Percentiles rank a stretch among this genome's conserved stretches.
These are phyloP conservation scores for Spea bombifrons DNA, from an alignment of 2,113 vertebrate species.

Conservation along the genomic window DNA sequence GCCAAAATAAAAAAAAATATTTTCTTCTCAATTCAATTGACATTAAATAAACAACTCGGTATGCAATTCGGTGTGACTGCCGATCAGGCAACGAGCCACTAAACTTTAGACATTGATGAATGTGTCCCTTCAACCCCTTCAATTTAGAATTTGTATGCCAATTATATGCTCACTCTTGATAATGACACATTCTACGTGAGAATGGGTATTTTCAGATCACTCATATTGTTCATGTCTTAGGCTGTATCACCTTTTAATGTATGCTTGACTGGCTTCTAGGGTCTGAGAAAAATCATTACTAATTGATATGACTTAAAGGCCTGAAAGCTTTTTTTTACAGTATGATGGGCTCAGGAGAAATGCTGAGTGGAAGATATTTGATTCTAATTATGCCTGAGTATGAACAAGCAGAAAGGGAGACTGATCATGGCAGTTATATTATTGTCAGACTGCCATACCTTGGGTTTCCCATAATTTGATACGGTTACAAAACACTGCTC, in stretches of 20 bases:
- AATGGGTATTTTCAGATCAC: conserved; percentile 56
- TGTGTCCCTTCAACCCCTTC: conserved; percentile 34
- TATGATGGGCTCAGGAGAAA: conserved; percentile 62
- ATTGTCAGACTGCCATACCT: conserved; percentile 61
- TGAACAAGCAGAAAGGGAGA: conserved; percentile 58
- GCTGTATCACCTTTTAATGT: conserved; percentile 63
- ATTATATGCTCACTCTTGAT: conserved; percentile 27
- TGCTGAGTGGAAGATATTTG: conserved; percentile 65
- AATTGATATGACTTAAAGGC: conserved; percentile 74
- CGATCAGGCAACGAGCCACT: conserved; percentile 17
- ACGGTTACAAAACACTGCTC: conserved; percentile 54
- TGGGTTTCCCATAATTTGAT: conserved; percentile 59
- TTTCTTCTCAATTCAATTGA: neutral
- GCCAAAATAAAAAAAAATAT: too few relatives aligned
- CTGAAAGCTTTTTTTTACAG: conserved; percentile 60
- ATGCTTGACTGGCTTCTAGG: conserved; percentile 58
- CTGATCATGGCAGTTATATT: conserved; percentile 62
- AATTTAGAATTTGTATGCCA: conserved; percentile 55
- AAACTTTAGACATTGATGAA: conserved; percentile 28
- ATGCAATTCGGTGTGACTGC: conserved; percentile 13
- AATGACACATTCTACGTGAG: conserved; percentile 52
- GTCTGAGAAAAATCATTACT: conserved; percentile 69
- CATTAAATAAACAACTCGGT: conserved; percentile 20
- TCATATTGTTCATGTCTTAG: conserved; percentile 56
- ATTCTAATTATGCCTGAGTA: conserved; percentile 67